These are phyloP conservation scores for Antigone vipio DNA, from an alignment of 2,113 vertebrate genomes.

Conservation along the genomic window DNA sequence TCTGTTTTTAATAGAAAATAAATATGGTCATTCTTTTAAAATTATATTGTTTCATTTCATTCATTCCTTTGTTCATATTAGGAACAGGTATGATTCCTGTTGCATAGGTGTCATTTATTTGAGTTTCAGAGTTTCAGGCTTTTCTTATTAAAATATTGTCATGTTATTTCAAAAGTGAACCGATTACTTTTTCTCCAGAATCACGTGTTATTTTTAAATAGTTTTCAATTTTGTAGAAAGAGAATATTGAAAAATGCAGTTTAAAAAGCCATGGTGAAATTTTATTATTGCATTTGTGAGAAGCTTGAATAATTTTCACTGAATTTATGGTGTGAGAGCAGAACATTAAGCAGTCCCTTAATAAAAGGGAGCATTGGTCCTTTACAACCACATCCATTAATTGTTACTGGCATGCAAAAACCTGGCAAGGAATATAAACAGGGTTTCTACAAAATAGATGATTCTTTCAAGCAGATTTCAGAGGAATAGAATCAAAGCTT, in stretches of 20 bases:
- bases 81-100: not conserved
- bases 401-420: not conserved
- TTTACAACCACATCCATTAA: not conserved
- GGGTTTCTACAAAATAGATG: not conserved
- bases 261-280: not conserved
- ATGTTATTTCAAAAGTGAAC: not conserved
- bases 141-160: not conserved
- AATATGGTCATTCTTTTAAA: not conserved
- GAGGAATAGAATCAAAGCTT: not conserved
- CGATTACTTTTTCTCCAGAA: not conserved
- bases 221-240: not conserved
- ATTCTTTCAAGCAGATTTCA: not conserved
- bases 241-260: not conserved
- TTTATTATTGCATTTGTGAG: not conserved
- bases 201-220: not conserved
- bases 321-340: not conserved
- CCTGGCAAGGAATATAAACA: not conserved
- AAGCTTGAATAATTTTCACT: not conserved
- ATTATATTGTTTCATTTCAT: not conserved
- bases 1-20: conserved; percentile 34
- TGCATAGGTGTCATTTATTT: not conserved
- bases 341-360: not conserved
- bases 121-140: not conserved
- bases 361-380: not conserved
- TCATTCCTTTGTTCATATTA: not conserved